Percentiles rank a stretch among this genome's conserved stretches.
Evolutionary conservation across 2,888 invertebrate genomes (phyloP).

Genomic region (Trissonchulus latispiculum): DNA sequence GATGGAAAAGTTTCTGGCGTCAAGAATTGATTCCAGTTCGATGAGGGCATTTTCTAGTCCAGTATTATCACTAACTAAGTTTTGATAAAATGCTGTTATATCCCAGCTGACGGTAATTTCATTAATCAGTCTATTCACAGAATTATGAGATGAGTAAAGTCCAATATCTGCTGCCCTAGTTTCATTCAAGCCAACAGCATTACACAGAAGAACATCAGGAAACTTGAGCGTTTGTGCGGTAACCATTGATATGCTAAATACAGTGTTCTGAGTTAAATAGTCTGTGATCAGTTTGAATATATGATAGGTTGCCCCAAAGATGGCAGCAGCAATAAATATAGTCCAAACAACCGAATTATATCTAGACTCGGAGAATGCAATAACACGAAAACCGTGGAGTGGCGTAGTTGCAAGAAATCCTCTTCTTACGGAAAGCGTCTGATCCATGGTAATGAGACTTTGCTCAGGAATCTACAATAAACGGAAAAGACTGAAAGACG

Average conservation of each 20-base stretch:
- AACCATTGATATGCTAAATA: conserved; percentile 6
- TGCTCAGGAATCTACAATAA: too few species aligned
- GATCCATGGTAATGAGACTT: too few species aligned
- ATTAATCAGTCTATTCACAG: not conserved
- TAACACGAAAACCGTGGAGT: conserved; percentile 3
- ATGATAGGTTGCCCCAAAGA: not conserved
- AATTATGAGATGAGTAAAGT: not conserved
- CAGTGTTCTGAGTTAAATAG: conserved; percentile 2
- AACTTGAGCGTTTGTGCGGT: not conserved
- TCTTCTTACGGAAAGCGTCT: too few species aligned
- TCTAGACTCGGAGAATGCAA: not conserved
- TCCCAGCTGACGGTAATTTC: not conserved
- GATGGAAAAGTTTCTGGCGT: not conserved
- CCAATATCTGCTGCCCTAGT: not conserved
- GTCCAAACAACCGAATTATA: not conserved
- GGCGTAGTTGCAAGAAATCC: too few species aligned
- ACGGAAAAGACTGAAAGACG: too few species aligned
- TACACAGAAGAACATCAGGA: conserved; percentile 11
- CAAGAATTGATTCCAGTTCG: too few species aligned
- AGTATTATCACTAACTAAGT: too few species aligned
- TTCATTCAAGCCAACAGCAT: not conserved
- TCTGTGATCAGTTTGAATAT: not conserved
- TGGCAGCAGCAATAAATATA: not conserved
- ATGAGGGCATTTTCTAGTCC: too few species aligned
- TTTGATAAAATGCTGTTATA: not conserved